These are phyloP conservation scores for Pediacus dermestoides DNA, from an alignment of 2,888 invertebrate species.

Conservation along the genomic window DNA sequence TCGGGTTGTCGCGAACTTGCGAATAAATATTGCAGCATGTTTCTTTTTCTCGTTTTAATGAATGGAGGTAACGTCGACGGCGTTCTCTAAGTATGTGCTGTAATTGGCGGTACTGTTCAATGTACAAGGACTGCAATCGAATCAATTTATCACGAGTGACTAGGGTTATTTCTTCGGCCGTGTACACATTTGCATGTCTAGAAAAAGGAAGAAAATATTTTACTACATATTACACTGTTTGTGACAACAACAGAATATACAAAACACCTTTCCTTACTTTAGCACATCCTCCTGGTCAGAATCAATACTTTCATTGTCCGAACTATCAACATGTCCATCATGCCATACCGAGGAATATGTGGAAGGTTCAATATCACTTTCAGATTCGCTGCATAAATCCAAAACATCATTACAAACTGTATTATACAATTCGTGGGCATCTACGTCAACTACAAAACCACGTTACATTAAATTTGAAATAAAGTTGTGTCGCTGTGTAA, in stretches of 20 bases:
- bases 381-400: conserved; percentile 71
- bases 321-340: conserved; percentile 64
- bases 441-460: conserved; percentile 50
- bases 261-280: conserved; percentile 67
- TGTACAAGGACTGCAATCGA: conserved; percentile 75
- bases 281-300: conserved; percentile 72
- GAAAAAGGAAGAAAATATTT: conserved; percentile 18
- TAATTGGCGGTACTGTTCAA: conserved; percentile 75
- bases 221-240: conserved; percentile 3
- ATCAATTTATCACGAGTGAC: conserved; percentile 73
- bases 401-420: conserved; percentile 57
- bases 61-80: conserved; percentile 68
- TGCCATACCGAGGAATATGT: conserved; percentile 61
- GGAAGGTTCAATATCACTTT: conserved; percentile 67
- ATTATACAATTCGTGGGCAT: conserved; percentile 52
- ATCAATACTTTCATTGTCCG: conserved; percentile 75
- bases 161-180: conserved; percentile 80
- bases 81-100: conserved; percentile 69
- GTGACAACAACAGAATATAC: conserved; percentile 9
- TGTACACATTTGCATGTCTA: conserved; percentile 85
- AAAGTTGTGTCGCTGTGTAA: too few relatives aligned
- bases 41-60: conserved; percentile 75
- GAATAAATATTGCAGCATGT: conserved; percentile 68
- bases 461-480: conserved; percentile 2
- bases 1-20: conserved; percentile 64